These are phyloP conservation scores for Calliopum simillimum DNA, from an alignment of 2,888 invertebrate genomes.

Conservation along the genomic window DNA sequence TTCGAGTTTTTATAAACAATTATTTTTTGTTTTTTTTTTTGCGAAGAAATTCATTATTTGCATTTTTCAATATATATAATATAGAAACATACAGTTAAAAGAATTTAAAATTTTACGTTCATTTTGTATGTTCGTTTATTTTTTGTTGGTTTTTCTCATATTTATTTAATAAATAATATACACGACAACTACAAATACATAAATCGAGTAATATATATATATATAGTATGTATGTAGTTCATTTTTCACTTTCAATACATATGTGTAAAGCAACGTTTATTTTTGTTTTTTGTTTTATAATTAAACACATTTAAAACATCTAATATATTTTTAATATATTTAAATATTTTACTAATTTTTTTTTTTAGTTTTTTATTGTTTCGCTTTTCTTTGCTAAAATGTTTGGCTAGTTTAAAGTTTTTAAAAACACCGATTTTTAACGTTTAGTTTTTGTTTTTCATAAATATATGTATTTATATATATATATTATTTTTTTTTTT, in stretches of 20 bases:
- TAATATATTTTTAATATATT: not conserved
- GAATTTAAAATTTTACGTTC: not conserved
- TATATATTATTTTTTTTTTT: not conserved
- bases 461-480: not conserved
- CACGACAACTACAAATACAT: constrained; percentile 19
- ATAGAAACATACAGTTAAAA: not conserved
- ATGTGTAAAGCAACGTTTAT: constrained; percentile 10
- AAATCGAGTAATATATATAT: constrained; percentile 16
- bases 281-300: not conserved
- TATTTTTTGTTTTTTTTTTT: constrained; percentile 13
- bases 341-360: constrained; percentile 9
- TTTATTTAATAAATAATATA: not conserved
- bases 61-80: not conserved
- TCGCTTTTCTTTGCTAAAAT: not conserved
- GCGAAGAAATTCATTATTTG: constrained; percentile 34
- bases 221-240: not conserved
- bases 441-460: not conserved
- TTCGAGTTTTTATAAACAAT: constrained; percentile 40
- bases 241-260: not conserved
- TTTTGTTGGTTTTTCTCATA: constrained; percentile 11
- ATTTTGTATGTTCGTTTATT: not conserved
- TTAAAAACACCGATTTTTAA: constrained; percentile 27
- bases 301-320: constrained; percentile 27
- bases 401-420: constrained; percentile 14
- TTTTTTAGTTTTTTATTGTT: constrained; percentile 3